Base-by-base conservation (phyloP, 2,797 vertebrate species). In the Chloroceryle inda region DNA sequence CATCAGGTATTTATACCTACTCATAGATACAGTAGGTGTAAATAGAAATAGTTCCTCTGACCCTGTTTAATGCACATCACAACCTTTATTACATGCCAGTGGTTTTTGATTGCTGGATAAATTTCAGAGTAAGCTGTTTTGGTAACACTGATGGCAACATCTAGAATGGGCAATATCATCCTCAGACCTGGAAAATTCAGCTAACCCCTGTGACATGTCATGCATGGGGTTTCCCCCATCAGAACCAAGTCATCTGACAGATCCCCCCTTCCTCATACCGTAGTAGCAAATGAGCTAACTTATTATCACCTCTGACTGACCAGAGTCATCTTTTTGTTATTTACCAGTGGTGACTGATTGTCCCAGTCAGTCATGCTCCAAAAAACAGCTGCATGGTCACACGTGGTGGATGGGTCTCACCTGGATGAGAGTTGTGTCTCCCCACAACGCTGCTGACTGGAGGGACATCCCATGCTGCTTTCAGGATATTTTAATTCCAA, bases 311-410 rank as follows among this genome's bases (percentile, higher is more conserved):
- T 94, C 69, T 71, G 84, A 13, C 75, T 55, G 10, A 21, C 61
- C 2, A 1, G 47, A 74, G 56, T 91, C 44, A 78, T 44, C 44
- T 45, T 76, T 73, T 68, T 86, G 64, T 91, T 86, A 56, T 84
- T 85, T 91, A 61, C 6, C 37, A 22, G 15, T 55, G 55, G 8
- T 85, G 84, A 91, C 55, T 96, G 84, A 91, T 89, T 93, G 85
- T 82, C 74, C 62, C 61, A 55, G 69, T 47, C 68, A 76, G 52
- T 81, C 18, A 1, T 7, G n/a, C 50, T 49, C 79, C 72, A 66
- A 86, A 66, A 45, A 85, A 47, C 1, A 2, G 10, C 56, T 42
- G 20, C 18, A 6, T 16, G 13, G 35, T 18, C 42, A 31, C 56
- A 59, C 0, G 19, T 55, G 56, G 52, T 78, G 63, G 50, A 52